Evolutionary conservation across 2,888 invertebrate genomes (phyloP).

Genomic region (Apotomis betuletana): DNA sequence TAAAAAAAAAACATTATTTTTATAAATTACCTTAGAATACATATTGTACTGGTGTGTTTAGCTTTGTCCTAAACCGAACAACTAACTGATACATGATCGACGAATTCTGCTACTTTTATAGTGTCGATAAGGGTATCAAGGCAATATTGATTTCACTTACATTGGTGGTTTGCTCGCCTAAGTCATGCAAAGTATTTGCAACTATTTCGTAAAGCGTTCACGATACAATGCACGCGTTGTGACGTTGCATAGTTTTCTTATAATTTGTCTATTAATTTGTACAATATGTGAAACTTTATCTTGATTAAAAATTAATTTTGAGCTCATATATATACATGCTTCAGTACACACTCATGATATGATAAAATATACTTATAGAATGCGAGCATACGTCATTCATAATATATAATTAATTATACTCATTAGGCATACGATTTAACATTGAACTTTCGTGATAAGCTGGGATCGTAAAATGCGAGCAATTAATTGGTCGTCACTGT

Average conservation of each 20-base stretch:
- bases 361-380: no score
- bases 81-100: slow-evolving; percentile 67
- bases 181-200: slow-evolving; percentile 58
- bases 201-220: slow-evolving; percentile 63
- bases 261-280: slow-evolving; percentile 36
- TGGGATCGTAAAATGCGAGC: no score
- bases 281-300: slow-evolving; percentile 32
- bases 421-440: no score
- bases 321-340: not conserved
- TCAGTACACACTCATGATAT: no score
- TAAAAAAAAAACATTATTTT: slow-evolving; percentile 25
- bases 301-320: not conserved
- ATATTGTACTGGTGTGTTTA: slow-evolving; percentile 57
- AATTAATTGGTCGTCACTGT: no score
- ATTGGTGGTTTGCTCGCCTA: slow-evolving; percentile 58
- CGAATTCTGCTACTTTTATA: slow-evolving; percentile 73
- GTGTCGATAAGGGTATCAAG: slow-evolving; percentile 70
- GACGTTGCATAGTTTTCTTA: slow-evolving; percentile 39
- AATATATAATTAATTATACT: no score
- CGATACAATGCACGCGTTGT: slow-evolving; percentile 28
- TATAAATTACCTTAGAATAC: slow-evolving; percentile 68
- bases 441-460: no score
- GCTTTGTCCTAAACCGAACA: slow-evolving; percentile 56
- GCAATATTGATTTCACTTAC: slow-evolving; percentile 75
- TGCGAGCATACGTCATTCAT: no score